Conservation (phyloP, 2,113 vertebrate species). For the Scolopax mira region DNA sequence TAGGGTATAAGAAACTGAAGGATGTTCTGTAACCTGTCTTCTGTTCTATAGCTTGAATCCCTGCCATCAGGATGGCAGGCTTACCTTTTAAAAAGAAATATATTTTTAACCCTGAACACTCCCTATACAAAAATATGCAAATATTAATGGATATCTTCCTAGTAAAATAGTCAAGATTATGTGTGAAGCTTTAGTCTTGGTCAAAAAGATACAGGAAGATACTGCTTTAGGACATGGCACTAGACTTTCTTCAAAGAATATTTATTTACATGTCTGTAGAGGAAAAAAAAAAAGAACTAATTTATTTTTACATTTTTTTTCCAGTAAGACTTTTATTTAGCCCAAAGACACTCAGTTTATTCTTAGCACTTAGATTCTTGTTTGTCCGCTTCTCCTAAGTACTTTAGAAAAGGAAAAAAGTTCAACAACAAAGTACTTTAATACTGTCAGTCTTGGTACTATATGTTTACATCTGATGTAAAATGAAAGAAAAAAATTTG, state of each 20-base stretch:
- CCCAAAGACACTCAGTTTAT: conserved; percentile 60
- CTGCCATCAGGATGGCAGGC: conserved; percentile 67
- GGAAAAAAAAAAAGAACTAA: neutral
- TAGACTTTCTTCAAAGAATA: conserved; percentile 59
- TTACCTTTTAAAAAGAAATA: conserved; percentile 44
- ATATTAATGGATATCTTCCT: conserved; percentile 49
- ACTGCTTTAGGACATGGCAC: conserved; percentile 16
- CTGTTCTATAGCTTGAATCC: conserved; percentile 58
- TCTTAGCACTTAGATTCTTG: conserved; percentile 29
- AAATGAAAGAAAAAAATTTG: neutral
- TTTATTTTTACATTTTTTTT: conserved; percentile 47
- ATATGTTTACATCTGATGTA: conserved; percentile 57
- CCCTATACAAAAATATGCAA: conserved; percentile 58
- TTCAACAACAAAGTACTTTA: neutral
- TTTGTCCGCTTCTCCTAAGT: conserved; percentile 17
- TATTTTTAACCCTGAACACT: conserved; percentile 55
- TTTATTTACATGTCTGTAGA: conserved; percentile 49
- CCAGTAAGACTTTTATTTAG: conserved; percentile 57
- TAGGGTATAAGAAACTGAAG: conserved; percentile 19
- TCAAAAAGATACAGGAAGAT: conserved; percentile 20
- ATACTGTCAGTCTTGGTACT: conserved; percentile 46
- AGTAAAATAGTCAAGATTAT: conserved; percentile 43
- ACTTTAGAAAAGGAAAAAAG: conserved; percentile 42
- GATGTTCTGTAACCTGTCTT: conserved; percentile 26
- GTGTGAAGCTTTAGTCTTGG: conserved; percentile 32